Conservation (phyloP, 2,797 vertebrate species). For the Manis crassicaudata region DNA sequence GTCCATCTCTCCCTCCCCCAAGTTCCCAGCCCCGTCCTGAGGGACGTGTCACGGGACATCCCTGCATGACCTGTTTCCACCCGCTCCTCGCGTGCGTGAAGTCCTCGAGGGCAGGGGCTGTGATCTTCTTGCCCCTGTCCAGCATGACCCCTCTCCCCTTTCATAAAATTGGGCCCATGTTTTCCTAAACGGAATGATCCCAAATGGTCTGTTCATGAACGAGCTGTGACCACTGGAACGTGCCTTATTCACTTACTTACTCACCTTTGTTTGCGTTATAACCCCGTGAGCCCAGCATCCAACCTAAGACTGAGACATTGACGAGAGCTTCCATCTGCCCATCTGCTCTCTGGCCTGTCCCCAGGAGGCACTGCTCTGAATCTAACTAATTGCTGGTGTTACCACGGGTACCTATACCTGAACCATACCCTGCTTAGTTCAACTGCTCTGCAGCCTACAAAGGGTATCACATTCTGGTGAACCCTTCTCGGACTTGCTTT, state of each 20-base stretch:
- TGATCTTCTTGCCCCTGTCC: not conserved
- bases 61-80: not conserved
- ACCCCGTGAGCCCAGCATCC: not conserved
- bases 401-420: not conserved
- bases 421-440: not conserved
- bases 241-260: not conserved
- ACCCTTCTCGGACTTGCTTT: not conserved
- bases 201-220: not conserved
- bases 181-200: not conserved
- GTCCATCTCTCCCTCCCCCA: not conserved
- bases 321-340: not conserved
- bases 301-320: not conserved
- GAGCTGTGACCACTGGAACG: not conserved
- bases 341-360: not conserved
- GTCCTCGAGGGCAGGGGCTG: not conserved
- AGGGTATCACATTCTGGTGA: rapidly evolving
- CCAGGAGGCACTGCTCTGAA: not conserved
- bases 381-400: not conserved
- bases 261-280: not conserved
- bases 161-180: not conserved
- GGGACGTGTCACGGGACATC: not conserved
- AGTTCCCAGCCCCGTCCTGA: not conserved
- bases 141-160: not conserved
- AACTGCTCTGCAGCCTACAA: not conserved
- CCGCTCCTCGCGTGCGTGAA: not conserved